Evolutionary conservation across 2,797 vertebrate genomes (phyloP), one percentile per base, ranked within the genome.

Genomic region (Poeciliopsis infans): DNA sequence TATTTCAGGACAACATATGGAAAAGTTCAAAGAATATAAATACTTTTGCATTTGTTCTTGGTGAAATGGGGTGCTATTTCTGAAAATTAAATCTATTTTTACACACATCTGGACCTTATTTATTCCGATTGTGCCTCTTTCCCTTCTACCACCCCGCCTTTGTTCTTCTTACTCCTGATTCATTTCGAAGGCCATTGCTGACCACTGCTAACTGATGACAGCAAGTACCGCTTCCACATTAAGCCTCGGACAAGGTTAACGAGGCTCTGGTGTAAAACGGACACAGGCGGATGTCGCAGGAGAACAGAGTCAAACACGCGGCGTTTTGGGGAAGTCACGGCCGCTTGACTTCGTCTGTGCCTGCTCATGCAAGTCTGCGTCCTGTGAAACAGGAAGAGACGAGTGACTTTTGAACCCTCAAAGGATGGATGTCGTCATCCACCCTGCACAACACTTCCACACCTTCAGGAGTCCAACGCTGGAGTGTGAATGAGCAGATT

Each of bases 351-450:
- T 88, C 75, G 85, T 88, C 91, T 87, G 84, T 79, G 79, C 76
- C 45, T 4, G 39, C 83, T 82, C 83, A 46, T 89, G 91, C 74
- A 73, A 89, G 89, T 87, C 83, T 93, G 89, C 72, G 89, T 95
- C 95, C 95, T 95, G 93, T 93, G 79, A 87, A 93, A 92, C 92
- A 95, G 94, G 95, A 96, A 94, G 89, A 89, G 91, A 93, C 75
- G 84, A 86, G 83, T 94, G 94, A 95, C 93, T 90, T 92, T 79
- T 93, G 86, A 93, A 88, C 90, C 77, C 73, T 41, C 64, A 81
- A 81, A 94, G 94, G 90, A 94, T 94, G 90, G 66, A 78, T 92
- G 85, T 90, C 88, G 87, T 95, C 94, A 94, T 90, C 75, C 13
- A 75, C 84, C 81, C 78, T 78, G 64, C 85, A 82, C 78, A 49